phyloP scores from a whole-genome alignment of 2,113 vertebrate genomes.

The Macquaria australasica region DNA sequence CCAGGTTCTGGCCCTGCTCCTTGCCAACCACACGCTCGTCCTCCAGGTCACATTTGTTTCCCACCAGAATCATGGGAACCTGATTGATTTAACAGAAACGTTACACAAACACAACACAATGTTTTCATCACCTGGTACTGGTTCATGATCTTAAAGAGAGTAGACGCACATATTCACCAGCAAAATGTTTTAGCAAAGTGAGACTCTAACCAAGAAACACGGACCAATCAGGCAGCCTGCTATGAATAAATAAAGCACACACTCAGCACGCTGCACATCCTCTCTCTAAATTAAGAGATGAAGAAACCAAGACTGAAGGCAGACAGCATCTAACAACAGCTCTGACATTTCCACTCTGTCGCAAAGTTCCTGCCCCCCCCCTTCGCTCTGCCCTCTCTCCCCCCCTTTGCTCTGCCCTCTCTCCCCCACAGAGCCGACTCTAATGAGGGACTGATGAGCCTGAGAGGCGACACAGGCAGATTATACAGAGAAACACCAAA shows the following conservation, averaged over 20 bases:
- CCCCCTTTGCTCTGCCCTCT: conserved; percentile 19
- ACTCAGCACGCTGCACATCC: conserved; percentile 38
- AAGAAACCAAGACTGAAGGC: conserved; percentile 24
- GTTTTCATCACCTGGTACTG: not conserved
- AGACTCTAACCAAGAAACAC: not conserved
- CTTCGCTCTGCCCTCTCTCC: conserved; percentile 14
- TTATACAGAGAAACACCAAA: conserved; percentile 30
- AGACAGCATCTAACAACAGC: conserved; percentile 39
- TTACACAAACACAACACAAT: not conserved
- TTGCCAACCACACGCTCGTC: conserved; percentile 98
- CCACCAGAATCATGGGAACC: conserved; percentile 99
- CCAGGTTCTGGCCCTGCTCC: conserved; percentile 98
- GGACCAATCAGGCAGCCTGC: not conserved
- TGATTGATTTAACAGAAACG: conserved; percentile 57
- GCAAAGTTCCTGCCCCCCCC: conserved; percentile 43
- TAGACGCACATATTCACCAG: not conserved
- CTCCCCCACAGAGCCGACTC: conserved; percentile 45
- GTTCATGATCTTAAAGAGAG: not conserved
- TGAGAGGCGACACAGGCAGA: conserved; percentile 35
- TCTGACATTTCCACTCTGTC: conserved; percentile 68
- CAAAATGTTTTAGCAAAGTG: not conserved
- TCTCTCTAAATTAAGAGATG: conserved; percentile 31
- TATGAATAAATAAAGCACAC: conserved; percentile 55
- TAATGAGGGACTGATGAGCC: conserved; percentile 52
- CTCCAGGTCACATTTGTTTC: conserved; percentile 99